A percentile compares a stretch with the other conserved stretches of the same genome.
phyloP scores from a whole-genome alignment of 2,797 vertebrate genomes.

The Tangara arthus region DNA sequence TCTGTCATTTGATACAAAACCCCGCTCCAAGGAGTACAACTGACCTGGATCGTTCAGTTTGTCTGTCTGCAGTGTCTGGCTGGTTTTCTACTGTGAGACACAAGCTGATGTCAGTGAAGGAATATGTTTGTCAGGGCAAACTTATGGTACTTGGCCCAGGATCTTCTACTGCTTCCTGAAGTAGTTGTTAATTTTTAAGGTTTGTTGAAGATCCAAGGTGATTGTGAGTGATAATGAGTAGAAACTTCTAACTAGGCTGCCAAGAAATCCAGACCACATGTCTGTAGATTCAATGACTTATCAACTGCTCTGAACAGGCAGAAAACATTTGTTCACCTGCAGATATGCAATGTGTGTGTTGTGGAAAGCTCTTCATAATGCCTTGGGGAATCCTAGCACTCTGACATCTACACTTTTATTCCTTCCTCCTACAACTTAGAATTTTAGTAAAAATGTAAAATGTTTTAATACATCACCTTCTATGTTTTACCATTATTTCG shows the following conservation, averaged over 20 bases:
- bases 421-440: neutral
- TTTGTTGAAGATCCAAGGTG: neutral
- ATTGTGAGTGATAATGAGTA: neutral
- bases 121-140: neutral
- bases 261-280: neutral
- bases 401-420: neutral
- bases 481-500: neutral
- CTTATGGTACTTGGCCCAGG: accelerated
- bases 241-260: neutral
- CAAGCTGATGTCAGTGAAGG: neutral
- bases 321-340: neutral
- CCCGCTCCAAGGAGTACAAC: neutral
- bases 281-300: neutral
- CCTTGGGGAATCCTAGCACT: neutral
- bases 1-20: neutral
- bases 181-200: neutral
- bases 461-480: neutral
- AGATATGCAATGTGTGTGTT: neutral
- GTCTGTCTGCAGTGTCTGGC: neutral
- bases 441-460: neutral
- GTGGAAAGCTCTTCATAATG: neutral
- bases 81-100: neutral
- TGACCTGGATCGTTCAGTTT: neutral
- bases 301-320: neutral
- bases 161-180: neutral